A percentile compares a stretch with the other conserved stretches of the same genome.
phyloP scores from a whole-genome alignment of 2,888 invertebrate species.

The Stenodema calcarata region DNA sequence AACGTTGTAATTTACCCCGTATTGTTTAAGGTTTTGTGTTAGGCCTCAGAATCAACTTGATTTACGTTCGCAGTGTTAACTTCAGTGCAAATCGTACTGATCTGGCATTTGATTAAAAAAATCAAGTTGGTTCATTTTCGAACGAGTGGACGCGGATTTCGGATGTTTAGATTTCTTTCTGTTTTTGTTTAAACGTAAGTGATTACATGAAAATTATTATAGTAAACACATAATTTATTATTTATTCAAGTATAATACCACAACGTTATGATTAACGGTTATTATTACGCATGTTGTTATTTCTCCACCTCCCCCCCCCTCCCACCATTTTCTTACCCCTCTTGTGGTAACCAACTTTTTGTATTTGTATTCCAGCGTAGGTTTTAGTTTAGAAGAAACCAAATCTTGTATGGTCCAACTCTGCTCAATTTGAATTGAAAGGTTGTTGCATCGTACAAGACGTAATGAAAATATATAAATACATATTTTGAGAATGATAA shows the following conservation, averaged over 20 bases:
- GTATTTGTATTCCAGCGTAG: neutral
- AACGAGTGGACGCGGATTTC: neutral
- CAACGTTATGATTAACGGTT: neutral
- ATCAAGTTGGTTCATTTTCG: neutral
- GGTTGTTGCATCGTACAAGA: constrained; percentile 21
- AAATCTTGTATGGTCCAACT: constrained; percentile 5
- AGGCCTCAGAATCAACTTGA: neutral
- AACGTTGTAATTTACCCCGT: neutral
- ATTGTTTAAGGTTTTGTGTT: neutral
- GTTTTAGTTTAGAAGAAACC: neutral
- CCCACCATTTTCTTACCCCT: neutral
- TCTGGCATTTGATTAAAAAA: neutral
- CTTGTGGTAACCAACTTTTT: neutral
- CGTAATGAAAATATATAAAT: neutral
- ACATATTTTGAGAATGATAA: constrained; percentile 14
- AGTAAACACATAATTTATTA: neutral
- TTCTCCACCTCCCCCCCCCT: neutral
- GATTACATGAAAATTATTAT: neutral
- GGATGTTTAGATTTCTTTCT: neutral
- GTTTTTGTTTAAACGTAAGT: neutral
- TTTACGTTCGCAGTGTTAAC: too few species aligned
- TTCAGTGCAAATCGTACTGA: too few species aligned
- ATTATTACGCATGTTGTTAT: neutral
- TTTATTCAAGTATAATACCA: neutral
- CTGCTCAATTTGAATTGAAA: constrained; percentile 11